Base-by-base conservation (phyloP, 2,888 invertebrate genomes). In the Melinaea marsaeus region DNA sequence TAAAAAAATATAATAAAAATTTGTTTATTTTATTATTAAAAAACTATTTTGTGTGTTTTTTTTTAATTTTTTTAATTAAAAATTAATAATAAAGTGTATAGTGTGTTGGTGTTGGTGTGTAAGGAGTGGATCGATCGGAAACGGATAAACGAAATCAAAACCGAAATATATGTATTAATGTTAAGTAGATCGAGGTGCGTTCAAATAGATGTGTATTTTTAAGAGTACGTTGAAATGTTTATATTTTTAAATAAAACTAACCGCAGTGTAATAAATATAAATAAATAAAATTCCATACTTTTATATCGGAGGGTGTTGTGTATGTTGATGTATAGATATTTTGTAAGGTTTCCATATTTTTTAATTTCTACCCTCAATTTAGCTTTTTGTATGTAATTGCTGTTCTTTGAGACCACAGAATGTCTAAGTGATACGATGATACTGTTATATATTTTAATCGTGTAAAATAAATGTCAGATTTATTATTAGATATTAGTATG, bases 401-500 rank as follows among this genome's bases (percentile, higher is more conserved):
- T 64, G 61, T 67, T 68, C 67, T 71, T 67, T 69, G 71, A 70
- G 73, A 81, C 77, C 75, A 76, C 75, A 76, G 75, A 75, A 75
- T 77, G 74, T 79, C 55, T 80, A 80, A 79, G 79, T 81, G 80
- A 83, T 83, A 79, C 67, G 61, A 76, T 71, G 67, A 75, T 78
- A 81, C 77, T 74, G 80, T 83, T 81, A 78, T 78, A 82, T 84
- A 83, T 83, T 83, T 80, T 83, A 82, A 80, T 72, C 75, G 67
- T 86, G 85, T 86, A 86, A 87, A 77, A 85, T 87, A 88, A 84
- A 88, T 80, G 78, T 81, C 78, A 75, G 75, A 78, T 75, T 67
- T 74, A 69, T 69, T 76, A 81, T 67, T 80, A 81, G 78, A 69
- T 75, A 67, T 78, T 71, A 55, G 62, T 70, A 70, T 34, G 78